A percentile compares a stretch with the other conserved stretches of the same genome.
Evolutionary conservation across 2,797 vertebrate species (phyloP).

Genomic region (Lycodopsis pacificus): DNA sequence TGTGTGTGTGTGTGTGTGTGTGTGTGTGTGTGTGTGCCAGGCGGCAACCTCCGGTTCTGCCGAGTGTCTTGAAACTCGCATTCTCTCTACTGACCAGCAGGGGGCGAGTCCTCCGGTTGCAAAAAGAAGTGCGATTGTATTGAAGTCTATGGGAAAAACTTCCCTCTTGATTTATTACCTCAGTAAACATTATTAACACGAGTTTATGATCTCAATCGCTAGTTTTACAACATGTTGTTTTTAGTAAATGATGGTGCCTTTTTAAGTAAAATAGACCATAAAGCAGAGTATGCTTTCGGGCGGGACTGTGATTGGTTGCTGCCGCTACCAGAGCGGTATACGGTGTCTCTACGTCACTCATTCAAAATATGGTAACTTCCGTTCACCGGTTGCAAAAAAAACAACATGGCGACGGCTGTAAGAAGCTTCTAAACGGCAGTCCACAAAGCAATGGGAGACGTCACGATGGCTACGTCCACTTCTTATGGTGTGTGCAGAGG

Average conservation of each 20-base stretch:
- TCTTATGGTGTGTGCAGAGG: constrained; percentile 6
- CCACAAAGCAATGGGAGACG: background rate
- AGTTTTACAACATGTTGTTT: background rate
- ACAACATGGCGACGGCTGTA: too few species aligned
- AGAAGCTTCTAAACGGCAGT: background rate
- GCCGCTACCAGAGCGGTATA: too few species aligned
- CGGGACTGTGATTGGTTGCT: too few species aligned
- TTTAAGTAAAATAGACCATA: background rate
- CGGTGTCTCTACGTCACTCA: too few species aligned
- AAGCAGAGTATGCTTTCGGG: background rate
- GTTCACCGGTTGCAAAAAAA: too few species aligned
- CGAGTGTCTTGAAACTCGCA: background rate
- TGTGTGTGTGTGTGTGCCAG: constrained; percentile 5
- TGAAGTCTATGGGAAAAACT: background rate
- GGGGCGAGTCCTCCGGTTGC: background rate
- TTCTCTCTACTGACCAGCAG: background rate
- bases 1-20: constrained; percentile 32
- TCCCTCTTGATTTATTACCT: background rate
- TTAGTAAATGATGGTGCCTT: background rate
- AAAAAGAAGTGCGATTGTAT: background rate
- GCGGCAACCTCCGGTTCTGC: background rate
- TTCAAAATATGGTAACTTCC: too few species aligned
- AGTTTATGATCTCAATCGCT: background rate
- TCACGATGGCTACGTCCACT: background rate
- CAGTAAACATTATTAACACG: background rate